Conservation (phyloP, 35 echinoderm and acorn worm genomes). For the Holothuria glaberrima region DNA sequence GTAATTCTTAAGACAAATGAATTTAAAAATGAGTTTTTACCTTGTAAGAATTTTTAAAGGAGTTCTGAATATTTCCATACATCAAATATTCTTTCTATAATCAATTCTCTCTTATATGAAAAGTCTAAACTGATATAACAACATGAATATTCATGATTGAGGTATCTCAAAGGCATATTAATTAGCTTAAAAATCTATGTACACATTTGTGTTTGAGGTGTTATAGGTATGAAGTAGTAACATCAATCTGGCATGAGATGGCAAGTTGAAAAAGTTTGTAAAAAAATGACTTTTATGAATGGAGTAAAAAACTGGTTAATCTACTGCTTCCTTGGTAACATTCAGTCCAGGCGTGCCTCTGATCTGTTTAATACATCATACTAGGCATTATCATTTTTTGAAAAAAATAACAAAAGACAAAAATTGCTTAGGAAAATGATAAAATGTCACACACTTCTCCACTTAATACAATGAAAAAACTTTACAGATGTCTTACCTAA, state of each 20-base stretch:
- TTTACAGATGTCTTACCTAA: conserved; percentile 27
- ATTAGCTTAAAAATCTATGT: conserved; percentile 61
- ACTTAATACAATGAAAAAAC: conserved; percentile 63
- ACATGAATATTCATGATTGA: conserved; percentile 28
- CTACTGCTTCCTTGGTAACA: conserved; percentile 47
- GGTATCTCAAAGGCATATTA: conserved; percentile 58
- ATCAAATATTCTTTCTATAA: too few species aligned
- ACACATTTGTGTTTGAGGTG: conserved; percentile 55
- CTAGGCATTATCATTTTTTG: not conserved
- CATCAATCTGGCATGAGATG: conserved; percentile 48
- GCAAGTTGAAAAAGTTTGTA: conserved; percentile 40
- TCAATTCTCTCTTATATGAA: too few species aligned
- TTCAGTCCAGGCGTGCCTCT: too few species aligned
- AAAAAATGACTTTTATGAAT: conserved; percentile 10
- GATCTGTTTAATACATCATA: too few species aligned
- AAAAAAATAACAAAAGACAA: not conserved
- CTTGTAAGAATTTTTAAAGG: too few species aligned
- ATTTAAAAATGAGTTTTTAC: too few species aligned
- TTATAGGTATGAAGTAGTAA: conserved; percentile 41
- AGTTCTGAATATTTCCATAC: not conserved
- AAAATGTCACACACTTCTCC: conserved; percentile 62
- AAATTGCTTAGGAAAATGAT: conserved; percentile 59
- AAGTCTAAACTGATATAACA: conserved; percentile 48
- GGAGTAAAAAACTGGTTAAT: conserved; percentile 32
- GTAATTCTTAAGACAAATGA: too few species aligned